Evolutionary conservation across 2,113 vertebrate species (phyloP).

Genomic region (Oxygymnocypris stewartii): DNA sequence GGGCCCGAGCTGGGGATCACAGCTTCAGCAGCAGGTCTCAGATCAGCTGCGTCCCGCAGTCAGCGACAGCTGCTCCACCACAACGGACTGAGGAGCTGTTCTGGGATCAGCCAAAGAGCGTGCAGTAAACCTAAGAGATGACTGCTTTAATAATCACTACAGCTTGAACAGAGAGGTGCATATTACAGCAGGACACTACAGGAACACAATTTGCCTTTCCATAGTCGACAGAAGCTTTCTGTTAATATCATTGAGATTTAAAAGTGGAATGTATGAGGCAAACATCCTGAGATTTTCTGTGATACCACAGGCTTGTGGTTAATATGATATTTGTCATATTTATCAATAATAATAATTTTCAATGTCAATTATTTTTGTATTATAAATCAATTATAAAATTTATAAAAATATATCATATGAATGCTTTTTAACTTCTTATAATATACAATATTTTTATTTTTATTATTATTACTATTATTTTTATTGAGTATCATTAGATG

Average conservation of each 20-base stretch:
- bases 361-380: too few relatives aligned
- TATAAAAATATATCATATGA: background rate
- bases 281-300: background rate
- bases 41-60: conserved; percentile 12
- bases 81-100: background rate
- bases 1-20: conserved; percentile 11
- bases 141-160: background rate
- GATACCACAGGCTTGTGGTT: background rate
- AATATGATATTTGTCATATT: background rate
- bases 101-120: background rate
- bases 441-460: background rate
- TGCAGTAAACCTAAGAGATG: background rate
- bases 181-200: background rate
- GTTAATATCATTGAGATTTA: background rate
- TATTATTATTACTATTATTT: background rate
- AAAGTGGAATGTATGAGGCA: background rate
- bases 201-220: background rate
- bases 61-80: background rate
- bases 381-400: background rate
- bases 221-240: background rate
- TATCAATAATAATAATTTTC: background rate
- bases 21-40: conserved; percentile 23
- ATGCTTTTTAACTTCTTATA: background rate
- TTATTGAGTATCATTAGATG: background rate
- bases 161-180: background rate